Percentiles rank a stretch among this genome's conserved stretches.
These are phyloP conservation scores for Pogona vitticeps DNA, from an alignment of 2,113 vertebrate species.

Conservation along the genomic window DNA sequence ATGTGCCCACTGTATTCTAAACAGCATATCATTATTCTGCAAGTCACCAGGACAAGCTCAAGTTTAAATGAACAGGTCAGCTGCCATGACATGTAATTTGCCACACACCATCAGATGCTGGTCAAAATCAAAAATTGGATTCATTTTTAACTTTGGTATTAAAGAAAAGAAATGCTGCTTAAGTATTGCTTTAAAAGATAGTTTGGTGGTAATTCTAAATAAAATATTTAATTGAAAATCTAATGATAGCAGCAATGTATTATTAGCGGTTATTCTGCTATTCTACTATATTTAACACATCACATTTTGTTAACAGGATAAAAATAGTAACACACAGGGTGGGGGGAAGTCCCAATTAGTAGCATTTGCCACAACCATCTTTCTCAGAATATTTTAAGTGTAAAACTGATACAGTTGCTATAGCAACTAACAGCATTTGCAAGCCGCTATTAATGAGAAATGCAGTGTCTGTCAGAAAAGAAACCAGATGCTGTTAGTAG, in stretches of 20 bases:
- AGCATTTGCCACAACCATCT: slow-evolving; percentile 71
- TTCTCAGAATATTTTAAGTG: slow-evolving; percentile 70
- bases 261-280: slow-evolving; percentile 12
- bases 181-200: not conserved
- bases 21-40: not conserved
- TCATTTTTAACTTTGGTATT: not conserved
- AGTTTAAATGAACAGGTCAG: not conserved
- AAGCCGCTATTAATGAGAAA: slow-evolving; percentile 71
- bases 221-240: not conserved
- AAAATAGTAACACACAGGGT: slow-evolving; percentile 58
- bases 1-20: not conserved
- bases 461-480: slow-evolving; percentile 62
- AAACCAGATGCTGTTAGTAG: slow-evolving; percentile 48
- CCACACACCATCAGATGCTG: not conserved
- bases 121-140: not conserved
- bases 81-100: not conserved
- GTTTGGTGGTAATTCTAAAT: not conserved
- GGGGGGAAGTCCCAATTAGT: slow-evolving; percentile 56
- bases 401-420: slow-evolving; percentile 70
- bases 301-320: slow-evolving; percentile 40
- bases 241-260: not conserved
- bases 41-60: not conserved
- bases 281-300: slow-evolving; percentile 48
- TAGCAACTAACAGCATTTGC: slow-evolving; percentile 62
- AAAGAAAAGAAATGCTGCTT: not conserved